Evolutionary conservation across 2,888 invertebrate genomes (phyloP).

Genomic region (Tolmerus cingulatus): DNA sequence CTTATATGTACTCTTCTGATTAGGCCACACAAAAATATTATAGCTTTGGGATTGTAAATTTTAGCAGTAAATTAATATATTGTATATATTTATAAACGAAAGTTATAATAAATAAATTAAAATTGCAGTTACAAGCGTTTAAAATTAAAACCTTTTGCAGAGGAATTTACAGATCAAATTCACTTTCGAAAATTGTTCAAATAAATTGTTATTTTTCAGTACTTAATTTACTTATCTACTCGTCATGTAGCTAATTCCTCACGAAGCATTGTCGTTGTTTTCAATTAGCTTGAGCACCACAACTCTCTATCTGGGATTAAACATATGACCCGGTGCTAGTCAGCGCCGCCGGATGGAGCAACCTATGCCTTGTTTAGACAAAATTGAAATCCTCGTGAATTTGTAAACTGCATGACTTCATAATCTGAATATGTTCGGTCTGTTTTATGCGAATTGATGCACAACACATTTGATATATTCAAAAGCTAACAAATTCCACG

Average conservation of each 20-base stretch:
- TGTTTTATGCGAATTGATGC: not conserved
- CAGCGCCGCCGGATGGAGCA: not conserved
- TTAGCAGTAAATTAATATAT: too few species aligned
- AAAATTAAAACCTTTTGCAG: too few species aligned
- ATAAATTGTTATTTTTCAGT: not conserved
- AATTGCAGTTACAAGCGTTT: too few species aligned
- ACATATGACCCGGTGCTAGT: not conserved
- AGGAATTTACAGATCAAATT: too few species aligned
- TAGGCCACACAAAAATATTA: too few species aligned
- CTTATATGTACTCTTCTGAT: too few species aligned
- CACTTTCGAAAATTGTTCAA: not conserved
- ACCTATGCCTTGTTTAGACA: not conserved
- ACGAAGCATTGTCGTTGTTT: not conserved
- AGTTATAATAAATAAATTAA: too few species aligned
- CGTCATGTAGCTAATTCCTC: not conserved
- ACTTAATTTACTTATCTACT: not conserved
- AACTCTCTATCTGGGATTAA: not conserved
- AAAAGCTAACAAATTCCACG: not conserved
- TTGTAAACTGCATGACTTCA: not conserved
- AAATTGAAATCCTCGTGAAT: conserved; percentile 13
- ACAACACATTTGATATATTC: conserved; percentile 1
- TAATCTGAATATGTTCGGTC: not conserved
- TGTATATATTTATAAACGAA: too few species aligned
- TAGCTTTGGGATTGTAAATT: too few species aligned
- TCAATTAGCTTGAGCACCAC: not conserved